Evolutionary conservation across 2,888 invertebrate species (phyloP).

Genomic region (Rhopalosiphum nymphaeae): DNA sequence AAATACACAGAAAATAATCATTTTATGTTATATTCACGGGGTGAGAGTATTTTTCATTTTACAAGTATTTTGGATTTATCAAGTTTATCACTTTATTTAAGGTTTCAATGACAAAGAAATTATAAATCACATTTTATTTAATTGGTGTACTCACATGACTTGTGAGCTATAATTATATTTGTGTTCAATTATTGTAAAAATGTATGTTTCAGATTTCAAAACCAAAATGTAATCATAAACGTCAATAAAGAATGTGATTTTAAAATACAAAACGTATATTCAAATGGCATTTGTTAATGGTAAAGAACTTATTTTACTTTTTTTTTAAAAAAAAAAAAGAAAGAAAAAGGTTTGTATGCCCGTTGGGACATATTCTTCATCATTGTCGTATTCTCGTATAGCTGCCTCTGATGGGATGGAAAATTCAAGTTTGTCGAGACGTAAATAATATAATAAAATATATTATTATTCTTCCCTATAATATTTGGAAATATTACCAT

Average conservation of each 20-base stretch:
- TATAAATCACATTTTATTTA: neutral
- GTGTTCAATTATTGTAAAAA: neutral
- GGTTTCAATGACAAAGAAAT: neutral
- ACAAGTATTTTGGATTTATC: neutral
- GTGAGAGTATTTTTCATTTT: neutral
- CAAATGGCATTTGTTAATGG: slow-evolving; percentile 12
- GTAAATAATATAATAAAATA: slow-evolving; percentile 43
- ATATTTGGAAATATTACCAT: slow-evolving; percentile 19
- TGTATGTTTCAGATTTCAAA: neutral
- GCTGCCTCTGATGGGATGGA: slow-evolving; percentile 6
- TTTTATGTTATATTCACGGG: neutral
- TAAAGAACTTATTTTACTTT: neutral
- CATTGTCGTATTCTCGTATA: slow-evolving; percentile 24
- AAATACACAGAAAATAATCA: neutral
- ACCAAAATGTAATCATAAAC: neutral
- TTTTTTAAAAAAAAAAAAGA: neutral
- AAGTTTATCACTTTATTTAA: neutral
- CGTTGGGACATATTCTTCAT: slow-evolving; percentile 35
- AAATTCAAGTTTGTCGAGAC: slow-evolving; percentile 23
- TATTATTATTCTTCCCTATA: slow-evolving; percentile 4
- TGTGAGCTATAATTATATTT: neutral
- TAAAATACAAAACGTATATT: neutral
- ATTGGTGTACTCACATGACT: neutral
- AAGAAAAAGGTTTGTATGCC: slow-evolving; percentile 33
- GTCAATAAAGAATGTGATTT: neutral